Conservation (phyloP, 2,797 vertebrate genomes). For the Syngnathus rostellatus region DNA sequence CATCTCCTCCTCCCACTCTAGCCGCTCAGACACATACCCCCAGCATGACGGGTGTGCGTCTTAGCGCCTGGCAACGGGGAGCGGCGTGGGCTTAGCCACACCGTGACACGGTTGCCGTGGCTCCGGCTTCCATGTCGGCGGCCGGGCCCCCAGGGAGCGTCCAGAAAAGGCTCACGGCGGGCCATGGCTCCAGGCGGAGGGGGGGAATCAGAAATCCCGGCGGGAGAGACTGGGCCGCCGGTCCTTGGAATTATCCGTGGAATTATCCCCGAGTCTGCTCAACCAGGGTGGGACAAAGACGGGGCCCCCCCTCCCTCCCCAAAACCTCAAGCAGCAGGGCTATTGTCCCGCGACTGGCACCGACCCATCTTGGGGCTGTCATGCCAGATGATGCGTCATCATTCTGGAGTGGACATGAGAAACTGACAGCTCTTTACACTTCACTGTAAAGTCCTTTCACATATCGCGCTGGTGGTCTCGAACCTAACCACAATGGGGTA, state of each 20-base stretch:
- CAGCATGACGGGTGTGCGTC: conserved; percentile 79
- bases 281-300: conserved; percentile 89
- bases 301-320: conserved; percentile 49
- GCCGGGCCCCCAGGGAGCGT: conserved; percentile 80
- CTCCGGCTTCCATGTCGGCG: conserved; percentile 85
- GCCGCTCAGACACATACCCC: conserved; percentile 66
- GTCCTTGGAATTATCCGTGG: conserved; percentile 85
- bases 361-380: conserved; percentile 66
- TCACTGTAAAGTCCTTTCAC: conserved; percentile 6
- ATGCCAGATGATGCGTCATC: conserved; percentile 65
- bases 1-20: conserved; percentile 19
- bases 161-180: conserved; percentile 90
- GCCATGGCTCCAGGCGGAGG: conserved; percentile 97
- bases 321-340: conserved; percentile 80
- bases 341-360: conserved; percentile 81
- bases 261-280: conserved; percentile 88
- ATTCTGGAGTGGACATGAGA: conserved; percentile 59
- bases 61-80: conserved; percentile 94
- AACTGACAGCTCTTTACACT: conserved; percentile 37
- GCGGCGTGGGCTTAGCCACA: conserved; percentile 78
- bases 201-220: conserved; percentile 87
- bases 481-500: too few species aligned
- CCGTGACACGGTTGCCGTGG: conserved; percentile 84
- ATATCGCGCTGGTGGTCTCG: too few species aligned
- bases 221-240: conserved; percentile 78